Conservation (phyloP, 2,113 vertebrate species). For the Rhegmatorhina hoffmannsi region DNA sequence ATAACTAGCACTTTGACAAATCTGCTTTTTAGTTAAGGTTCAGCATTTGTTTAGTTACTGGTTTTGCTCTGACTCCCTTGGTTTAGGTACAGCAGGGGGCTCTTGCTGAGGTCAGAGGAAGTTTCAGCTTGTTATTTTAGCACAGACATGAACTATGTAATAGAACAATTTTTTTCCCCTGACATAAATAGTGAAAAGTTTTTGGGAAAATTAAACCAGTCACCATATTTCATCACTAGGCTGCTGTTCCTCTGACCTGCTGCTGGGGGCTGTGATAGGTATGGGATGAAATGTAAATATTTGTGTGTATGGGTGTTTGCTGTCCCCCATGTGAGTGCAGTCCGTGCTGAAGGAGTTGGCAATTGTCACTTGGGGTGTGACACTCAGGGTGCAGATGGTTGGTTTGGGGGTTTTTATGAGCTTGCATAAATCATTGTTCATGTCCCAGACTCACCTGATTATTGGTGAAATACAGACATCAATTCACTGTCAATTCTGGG, state of each 20-base stretch:
- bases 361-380: neutral
- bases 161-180: neutral
- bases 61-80: neutral
- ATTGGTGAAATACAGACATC: neutral
- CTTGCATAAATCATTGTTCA: neutral
- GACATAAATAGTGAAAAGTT: neutral
- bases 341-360: neutral
- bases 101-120: neutral
- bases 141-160: neutral
- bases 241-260: neutral
- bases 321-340: neutral
- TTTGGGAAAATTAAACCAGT: neutral
- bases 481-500: neutral
- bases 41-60: neutral
- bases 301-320: neutral
- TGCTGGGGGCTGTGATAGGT: neutral
- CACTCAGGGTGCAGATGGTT: neutral
- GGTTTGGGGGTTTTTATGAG: fast-evolving
- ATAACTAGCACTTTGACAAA: neutral
- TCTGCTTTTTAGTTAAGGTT: neutral
- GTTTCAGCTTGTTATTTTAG: neutral
- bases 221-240: neutral
- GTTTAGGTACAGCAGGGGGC: neutral
- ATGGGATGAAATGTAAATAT: neutral
- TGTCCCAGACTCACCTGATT: neutral